Base-by-base conservation (phyloP, 2,888 invertebrate species). In the Tricholauxania praeusta region DNA sequence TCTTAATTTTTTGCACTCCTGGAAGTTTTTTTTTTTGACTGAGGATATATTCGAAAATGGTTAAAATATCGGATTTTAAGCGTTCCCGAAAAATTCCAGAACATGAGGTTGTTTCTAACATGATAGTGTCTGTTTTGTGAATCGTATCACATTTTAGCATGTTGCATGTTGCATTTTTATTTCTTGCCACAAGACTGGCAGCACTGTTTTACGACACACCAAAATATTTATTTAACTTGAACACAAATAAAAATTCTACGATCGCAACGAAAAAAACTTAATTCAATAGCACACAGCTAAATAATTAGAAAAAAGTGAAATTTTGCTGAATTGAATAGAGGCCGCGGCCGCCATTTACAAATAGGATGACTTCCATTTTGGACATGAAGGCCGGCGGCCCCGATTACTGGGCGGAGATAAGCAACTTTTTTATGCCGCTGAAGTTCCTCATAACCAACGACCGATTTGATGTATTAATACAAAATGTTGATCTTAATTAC, bases 391-490 rank as follows among this genome's bases (percentile, higher is more conserved):
- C 83, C 71, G 82, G 82, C 69, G 83, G 75, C 82, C 83, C 83
- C 75, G 85, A 86, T 49, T 81, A 85, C 73, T 87, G 86, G 85
- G 81, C 84, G 47, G 87, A 87, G 74, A 81, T 87, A 8, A 82
- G 83, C 55, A 87, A 87, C 72, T 85, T 87, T 75, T 86, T 87
- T 76, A 76, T 85, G 72, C 87, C 87, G 67, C 77, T 87, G 1
- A 86, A 86, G 73, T 84, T 85, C 78, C 80, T 87, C 70, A 83
- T 87, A 12, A 82, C 82, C 47, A 82, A 82, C 74, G 82, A 84
- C 63, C 83, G 83, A 19, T 84, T 86, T 67, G 86, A 87, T 65
- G 79, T 83, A 7, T 74, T 87, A n/a, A 80, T 87, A 39, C 82
- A 86, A 75, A 84, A 85, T 75, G 82, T 87, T 10, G 82, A 85